Evolutionary conservation across 2,888 invertebrate species (phyloP).

Genomic region (Melinaea marsaeus): DNA sequence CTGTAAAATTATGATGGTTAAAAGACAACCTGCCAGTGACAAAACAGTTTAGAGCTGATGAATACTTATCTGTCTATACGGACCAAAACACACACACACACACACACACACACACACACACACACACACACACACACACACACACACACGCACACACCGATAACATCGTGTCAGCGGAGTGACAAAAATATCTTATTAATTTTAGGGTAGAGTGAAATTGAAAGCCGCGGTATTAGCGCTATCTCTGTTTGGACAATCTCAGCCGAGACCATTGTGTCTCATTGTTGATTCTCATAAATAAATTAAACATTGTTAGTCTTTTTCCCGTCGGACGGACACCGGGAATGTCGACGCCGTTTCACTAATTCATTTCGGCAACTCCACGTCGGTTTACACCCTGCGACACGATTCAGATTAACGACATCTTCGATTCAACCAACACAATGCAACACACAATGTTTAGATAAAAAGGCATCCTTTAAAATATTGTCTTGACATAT

Average conservation of each 20-base stretch:
- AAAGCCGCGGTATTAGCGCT: conserved; percentile 12
- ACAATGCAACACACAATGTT: neutral
- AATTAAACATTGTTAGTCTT: conserved; percentile 65
- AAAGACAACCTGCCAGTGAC: too few relatives aligned
- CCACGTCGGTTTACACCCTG: conserved; percentile 34
- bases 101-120: neutral
- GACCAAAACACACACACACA: neutral
- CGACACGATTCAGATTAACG: conserved; percentile 38
- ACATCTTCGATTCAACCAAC: neutral
- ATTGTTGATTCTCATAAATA: conserved; percentile 71
- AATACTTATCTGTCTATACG: neutral
- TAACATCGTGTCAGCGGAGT: neutral
- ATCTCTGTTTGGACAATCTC: conserved; percentile 26
- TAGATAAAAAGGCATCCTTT: too few relatives aligned
- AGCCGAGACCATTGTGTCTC: conserved; percentile 23
- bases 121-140: neutral
- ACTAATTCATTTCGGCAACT: conserved; percentile 71
- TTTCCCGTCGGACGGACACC: conserved; percentile 46
- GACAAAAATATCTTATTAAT: conserved; percentile 19
- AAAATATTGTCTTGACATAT: too few relatives aligned
- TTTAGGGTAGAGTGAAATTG: conserved; percentile 13
- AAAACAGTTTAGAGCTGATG: too few relatives aligned
- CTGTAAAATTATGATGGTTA: too few relatives aligned
- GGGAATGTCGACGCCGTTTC: conserved; percentile 70
- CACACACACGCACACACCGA: neutral